Percentiles rank a stretch among this genome's conserved stretches.
phyloP scores from a whole-genome alignment of 2,113 vertebrate genomes.

The Diphyllodes magnificus region DNA sequence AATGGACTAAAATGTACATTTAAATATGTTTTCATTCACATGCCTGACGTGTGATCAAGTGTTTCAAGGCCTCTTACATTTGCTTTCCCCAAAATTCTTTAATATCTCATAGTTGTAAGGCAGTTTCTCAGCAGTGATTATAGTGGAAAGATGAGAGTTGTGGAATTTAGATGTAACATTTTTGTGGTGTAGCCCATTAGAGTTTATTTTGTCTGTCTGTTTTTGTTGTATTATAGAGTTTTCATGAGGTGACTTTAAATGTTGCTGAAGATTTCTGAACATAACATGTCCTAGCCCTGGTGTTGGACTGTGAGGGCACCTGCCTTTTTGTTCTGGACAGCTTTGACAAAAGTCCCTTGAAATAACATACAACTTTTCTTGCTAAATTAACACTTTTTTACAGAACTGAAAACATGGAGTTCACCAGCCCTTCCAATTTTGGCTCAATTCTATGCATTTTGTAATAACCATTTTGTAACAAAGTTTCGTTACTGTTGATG shows the following conservation, averaged over 20 bases:
- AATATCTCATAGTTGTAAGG: not conserved
- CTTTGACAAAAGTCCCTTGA: not conserved
- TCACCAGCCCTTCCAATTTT: not conserved
- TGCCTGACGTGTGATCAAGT: not conserved
- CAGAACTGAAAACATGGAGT: not conserved
- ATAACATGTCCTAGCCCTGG: not conserved
- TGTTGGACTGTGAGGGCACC: not conserved
- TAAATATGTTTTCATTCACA: not conserved
- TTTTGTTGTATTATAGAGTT: not conserved
- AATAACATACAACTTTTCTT: not conserved
- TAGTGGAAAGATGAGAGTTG: not conserved
- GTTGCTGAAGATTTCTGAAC: not conserved
- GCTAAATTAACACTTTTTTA: not conserved
- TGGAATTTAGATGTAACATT: not conserved
- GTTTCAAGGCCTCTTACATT: not conserved
- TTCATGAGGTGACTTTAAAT: not conserved
- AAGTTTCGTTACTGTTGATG: not conserved
- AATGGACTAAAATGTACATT: not conserved
- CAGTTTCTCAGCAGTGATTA: not conserved
- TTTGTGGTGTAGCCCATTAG: not conserved
- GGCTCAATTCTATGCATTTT: not conserved
- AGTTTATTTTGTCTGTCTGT: not conserved
- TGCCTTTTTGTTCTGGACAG: not conserved
- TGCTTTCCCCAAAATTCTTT: not conserved
- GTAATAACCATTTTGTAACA: not conserved